Evolutionary conservation across 1,140 invertebrate species (phyloP).

Genomic region (Listronotus oregonensis): DNA sequence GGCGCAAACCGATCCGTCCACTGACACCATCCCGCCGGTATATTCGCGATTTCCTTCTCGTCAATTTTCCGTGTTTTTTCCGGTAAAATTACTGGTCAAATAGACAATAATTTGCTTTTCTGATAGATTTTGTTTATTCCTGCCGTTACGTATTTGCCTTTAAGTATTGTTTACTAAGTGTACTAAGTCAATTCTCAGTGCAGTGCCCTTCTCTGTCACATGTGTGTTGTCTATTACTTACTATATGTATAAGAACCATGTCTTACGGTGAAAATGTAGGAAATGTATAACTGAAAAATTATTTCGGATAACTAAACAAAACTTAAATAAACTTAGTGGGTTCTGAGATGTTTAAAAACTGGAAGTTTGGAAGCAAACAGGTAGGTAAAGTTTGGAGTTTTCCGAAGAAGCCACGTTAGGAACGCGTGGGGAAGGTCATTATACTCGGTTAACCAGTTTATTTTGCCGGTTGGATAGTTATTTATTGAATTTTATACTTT

Average conservation of each 20-base stretch:
- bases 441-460: neutral
- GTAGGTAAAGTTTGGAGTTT: constrained; percentile 25
- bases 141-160: too few species aligned
- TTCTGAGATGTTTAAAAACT: constrained; percentile 47
- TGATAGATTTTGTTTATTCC: neutral
- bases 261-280: neutral
- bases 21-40: constrained; percentile 38
- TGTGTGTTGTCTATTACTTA: neutral
- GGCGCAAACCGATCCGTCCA: constrained; percentile 30
- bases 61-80: constrained; percentile 14
- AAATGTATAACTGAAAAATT: neutral
- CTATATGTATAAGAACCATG: neutral
- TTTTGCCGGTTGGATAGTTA: too few species aligned
- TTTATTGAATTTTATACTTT: too few species aligned
- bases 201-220: neutral
- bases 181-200: too few species aligned
- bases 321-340: too few species aligned
- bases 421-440: constrained; percentile 26
- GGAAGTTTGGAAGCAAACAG: constrained; percentile 50
- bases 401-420: neutral
- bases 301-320: neutral
- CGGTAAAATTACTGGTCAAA: neutral
- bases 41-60: constrained; percentile 24
- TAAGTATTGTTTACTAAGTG: neutral
- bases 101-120: neutral